Evolutionary conservation across 2,888 invertebrate species (phyloP), one percentile per base, ranked within the genome.

Genomic region (Tupiocoris notatus): DNA sequence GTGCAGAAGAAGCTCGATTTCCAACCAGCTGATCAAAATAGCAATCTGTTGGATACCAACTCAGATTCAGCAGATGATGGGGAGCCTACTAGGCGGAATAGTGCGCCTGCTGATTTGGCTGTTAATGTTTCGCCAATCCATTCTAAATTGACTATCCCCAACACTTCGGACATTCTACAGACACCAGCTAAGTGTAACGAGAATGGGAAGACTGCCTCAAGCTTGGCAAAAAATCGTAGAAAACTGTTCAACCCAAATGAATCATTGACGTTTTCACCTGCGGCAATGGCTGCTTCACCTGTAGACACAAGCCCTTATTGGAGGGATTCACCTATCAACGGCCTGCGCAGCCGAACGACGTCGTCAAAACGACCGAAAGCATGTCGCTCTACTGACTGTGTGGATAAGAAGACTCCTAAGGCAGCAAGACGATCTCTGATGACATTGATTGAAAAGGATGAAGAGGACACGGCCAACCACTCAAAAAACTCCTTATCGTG

Each of bases 401-500:
- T 20, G 9, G 25, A 6, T 9, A 61, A 66, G 21, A 17, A 22
- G 39, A 20, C n/a, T 3, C 9, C 21, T 2, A n/a, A n/a, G n/a
- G 61, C 39, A 9, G 66, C 75, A 1, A 24, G 67, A n/a, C 66
- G 67, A 56, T 76, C 75, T 9, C 57, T 76, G 54, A 56, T 54
- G 2, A 24, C 75, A 12, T 22, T 76, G 22, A 59, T 76, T 25
- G 76, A 76, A 22, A 6, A 25, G 16, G 57, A 70, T 20, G 73
- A 76, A 62, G 71, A 71, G n/a, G 22, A 62, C 2, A 1, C 23
- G 1, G 12, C 20, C 2, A 20, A 17, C 20, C 3, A 24, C 17
- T 59, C 70, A 2, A 18, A 77, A 20, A 71, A 68, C 22, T 79
- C 79, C 6, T 57, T 78, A 21, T 54, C 77, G 21, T 75, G 74